These are phyloP conservation scores for Calidris pygmaea DNA, from an alignment of 2,113 vertebrate genomes.

Conservation along the genomic window DNA sequence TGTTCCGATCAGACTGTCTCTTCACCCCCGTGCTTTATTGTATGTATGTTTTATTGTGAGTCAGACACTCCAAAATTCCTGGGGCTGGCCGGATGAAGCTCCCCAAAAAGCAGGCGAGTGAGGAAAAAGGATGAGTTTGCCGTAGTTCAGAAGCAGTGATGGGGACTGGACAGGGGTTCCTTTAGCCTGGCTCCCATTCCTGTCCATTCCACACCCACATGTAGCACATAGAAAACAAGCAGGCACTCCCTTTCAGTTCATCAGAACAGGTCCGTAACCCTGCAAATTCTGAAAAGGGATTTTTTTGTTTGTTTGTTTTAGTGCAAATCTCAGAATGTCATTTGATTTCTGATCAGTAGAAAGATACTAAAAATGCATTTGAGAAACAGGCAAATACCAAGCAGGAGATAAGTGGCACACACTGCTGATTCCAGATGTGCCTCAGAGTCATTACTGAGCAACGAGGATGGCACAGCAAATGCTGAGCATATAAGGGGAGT, in stretches of 20 bases:
- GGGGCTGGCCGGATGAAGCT: not conserved
- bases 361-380: not conserved
- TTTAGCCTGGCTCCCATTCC: not conserved
- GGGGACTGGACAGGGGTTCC: not conserved
- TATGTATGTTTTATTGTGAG: not conserved
- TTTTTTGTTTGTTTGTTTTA: not conserved
- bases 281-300: not conserved
- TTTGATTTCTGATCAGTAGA: not conserved
- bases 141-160: not conserved
- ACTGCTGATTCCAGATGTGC: not conserved
- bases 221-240: not conserved
- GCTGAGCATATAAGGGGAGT: not conserved
- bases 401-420: not conserved
- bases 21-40: rapidly evolving
- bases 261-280: not conserved
- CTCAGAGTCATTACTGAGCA: not conserved
- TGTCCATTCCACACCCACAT: not conserved
- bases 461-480: not conserved
- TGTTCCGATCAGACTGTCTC: not conserved
- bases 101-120: not conserved
- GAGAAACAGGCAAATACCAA: not conserved
- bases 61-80: not conserved
- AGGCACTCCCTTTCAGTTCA: not conserved
- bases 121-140: not conserved
- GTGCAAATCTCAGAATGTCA: not conserved